phyloP scores from a whole-genome alignment of 2,113 vertebrate species.

The Serilophus lunatus region DNA sequence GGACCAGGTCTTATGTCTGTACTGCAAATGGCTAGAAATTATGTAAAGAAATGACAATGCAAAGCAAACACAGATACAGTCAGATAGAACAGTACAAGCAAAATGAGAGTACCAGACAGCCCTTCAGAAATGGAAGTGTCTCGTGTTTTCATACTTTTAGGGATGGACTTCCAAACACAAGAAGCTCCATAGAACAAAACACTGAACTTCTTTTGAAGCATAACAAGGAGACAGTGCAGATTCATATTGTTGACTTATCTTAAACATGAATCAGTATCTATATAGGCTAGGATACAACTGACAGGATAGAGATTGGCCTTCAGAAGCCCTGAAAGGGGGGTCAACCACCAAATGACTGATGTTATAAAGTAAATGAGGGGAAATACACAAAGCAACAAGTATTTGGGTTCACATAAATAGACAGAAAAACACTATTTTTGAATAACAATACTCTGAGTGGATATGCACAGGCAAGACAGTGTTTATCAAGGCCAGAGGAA shows the following conservation, averaged over 20 bases:
- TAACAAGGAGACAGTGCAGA: neutral
- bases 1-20: neutral
- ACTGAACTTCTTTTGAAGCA: neutral
- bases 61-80: neutral
- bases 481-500: neutral
- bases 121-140: neutral
- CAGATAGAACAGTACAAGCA: neutral
- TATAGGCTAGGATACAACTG: neutral
- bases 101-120: neutral
- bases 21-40: neutral
- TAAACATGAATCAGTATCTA: neutral
- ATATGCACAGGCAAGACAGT: neutral
- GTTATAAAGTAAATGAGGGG: neutral
- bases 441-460: neutral
- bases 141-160: neutral
- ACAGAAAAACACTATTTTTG: neutral
- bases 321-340: neutral
- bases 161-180: neutral
- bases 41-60: neutral
- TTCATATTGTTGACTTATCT: neutral
- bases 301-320: neutral
- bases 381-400: neutral
- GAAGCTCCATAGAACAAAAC: neutral
- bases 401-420: neutral
- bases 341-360: neutral